These are phyloP conservation scores for Euwallacea fornicatus DNA, from an alignment of 1,140 invertebrate genomes.

Conservation along the genomic window DNA sequence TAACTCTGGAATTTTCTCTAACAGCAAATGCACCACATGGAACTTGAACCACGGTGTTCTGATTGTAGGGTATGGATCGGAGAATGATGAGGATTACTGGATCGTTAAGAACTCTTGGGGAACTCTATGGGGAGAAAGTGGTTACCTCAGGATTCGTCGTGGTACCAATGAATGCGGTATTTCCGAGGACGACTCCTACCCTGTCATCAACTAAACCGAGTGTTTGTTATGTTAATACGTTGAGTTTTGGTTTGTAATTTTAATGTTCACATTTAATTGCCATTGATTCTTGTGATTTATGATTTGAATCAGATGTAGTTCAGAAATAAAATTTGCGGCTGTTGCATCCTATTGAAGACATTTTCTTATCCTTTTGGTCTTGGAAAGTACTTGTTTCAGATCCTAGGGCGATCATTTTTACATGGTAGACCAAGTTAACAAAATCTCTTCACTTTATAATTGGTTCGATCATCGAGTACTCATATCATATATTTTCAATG, in stretches of 20 bases:
- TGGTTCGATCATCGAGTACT: too few relatives aligned
- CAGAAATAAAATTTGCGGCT: too few relatives aligned
- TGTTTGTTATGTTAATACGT: neutral
- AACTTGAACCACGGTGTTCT: conserved; percentile 40
- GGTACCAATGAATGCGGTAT: conserved; percentile 41
- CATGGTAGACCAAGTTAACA: too few relatives aligned
- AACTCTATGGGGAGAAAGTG: conserved; percentile 38
- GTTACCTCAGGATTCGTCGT: conserved; percentile 37
- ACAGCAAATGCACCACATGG: conserved; percentile 5
- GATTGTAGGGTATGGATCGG: conserved; percentile 41
- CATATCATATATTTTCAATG: too few relatives aligned
- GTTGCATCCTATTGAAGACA: too few relatives aligned
- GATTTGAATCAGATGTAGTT: too few relatives aligned
- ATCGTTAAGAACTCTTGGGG: conserved; percentile 44
- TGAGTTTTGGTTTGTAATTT: neutral
- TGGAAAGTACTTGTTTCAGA: too few relatives aligned
- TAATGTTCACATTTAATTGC: neutral
- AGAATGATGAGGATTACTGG: conserved; percentile 39
- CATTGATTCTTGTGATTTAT: too few relatives aligned
- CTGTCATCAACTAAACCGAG: conserved; percentile 10
- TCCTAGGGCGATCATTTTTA: too few relatives aligned
- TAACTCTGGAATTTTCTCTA: conserved; percentile 31
- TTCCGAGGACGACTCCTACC: conserved; percentile 31
- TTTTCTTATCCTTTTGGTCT: too few relatives aligned
- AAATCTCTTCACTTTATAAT: too few relatives aligned